Evolutionary conservation across 2,797 vertebrate species (phyloP).

Genomic region (Heliangelus exortis): DNA sequence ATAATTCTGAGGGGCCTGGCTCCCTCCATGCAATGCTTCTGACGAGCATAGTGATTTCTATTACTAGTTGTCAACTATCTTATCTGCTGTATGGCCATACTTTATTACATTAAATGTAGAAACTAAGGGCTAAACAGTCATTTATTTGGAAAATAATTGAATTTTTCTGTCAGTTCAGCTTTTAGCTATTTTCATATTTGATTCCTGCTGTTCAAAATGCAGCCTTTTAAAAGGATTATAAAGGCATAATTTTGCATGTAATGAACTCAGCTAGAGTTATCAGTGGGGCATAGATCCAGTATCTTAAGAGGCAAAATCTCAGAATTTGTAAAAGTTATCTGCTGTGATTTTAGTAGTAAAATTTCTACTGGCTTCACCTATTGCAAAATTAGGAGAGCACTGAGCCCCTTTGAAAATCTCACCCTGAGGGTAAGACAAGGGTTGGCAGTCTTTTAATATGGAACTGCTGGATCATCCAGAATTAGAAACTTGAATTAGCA

Average conservation of each 20-base stretch:
- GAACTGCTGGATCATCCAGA: neutral
- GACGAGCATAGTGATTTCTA: neutral
- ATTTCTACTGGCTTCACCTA: neutral
- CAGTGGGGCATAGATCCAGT: neutral
- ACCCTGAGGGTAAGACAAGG: neutral
- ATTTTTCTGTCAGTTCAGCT: neutral
- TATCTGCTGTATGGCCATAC: neutral
- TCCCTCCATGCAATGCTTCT: fast-evolving
- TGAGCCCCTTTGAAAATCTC: neutral
- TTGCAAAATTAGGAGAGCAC: neutral
- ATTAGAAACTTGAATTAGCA: neutral
- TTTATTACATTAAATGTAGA: neutral
- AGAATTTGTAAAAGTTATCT: neutral
- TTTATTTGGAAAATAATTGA: neutral
- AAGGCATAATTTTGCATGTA: neutral
- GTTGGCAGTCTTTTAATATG: neutral
- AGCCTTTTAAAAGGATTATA: neutral
- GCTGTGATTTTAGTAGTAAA: neutral
- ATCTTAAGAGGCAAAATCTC: neutral
- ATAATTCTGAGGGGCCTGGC: neutral
- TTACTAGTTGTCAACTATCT: neutral
- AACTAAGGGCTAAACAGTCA: neutral
- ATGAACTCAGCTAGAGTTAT: neutral
- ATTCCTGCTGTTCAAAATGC: neutral
- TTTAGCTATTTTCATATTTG: neutral